A percentile compares a stretch with the other conserved stretches of the same genome.
Conservation (phyloP, 2,113 vertebrate species). For the Tenrec ecaudatus region DNA sequence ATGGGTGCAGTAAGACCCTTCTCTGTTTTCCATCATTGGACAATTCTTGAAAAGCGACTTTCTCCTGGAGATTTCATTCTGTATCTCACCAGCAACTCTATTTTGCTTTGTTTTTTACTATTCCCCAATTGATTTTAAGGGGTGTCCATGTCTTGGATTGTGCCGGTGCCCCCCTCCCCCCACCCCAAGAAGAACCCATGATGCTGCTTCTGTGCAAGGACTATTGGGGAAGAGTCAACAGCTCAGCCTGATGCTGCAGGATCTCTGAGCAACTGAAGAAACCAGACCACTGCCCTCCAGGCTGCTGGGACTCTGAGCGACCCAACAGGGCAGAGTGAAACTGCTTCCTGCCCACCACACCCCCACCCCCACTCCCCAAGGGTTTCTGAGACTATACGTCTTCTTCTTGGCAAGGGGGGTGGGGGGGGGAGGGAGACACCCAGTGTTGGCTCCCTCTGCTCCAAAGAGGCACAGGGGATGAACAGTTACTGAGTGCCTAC, state of each 20-base stretch:
- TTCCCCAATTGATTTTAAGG: neutral
- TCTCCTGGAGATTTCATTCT: neutral
- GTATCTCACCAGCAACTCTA: neutral
- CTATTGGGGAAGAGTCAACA: neutral
- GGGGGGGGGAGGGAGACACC: neutral
- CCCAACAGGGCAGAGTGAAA: too few species aligned
- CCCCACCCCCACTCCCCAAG: too few species aligned
- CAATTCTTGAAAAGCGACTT: too few species aligned
- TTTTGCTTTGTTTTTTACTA: neutral
- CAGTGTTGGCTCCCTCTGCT: neutral
- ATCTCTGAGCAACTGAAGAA: neutral
- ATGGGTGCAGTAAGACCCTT: neutral
- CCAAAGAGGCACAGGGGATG: neutral
- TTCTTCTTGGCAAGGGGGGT: too few species aligned
- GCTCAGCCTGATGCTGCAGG: neutral
- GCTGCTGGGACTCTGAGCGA: too few species aligned
- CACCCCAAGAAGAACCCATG: neutral
- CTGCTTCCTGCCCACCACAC: too few species aligned
- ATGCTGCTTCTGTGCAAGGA: accelerated
- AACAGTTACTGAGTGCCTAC: neutral
- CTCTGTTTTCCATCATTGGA: neutral
- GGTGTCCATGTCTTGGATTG: too few species aligned
- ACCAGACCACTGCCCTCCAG: too few species aligned
- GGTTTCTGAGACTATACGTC: too few species aligned
- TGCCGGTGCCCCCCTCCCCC: neutral